phyloP scores from a whole-genome alignment of 2,888 invertebrate species.

The Teleiodes luculella region DNA sequence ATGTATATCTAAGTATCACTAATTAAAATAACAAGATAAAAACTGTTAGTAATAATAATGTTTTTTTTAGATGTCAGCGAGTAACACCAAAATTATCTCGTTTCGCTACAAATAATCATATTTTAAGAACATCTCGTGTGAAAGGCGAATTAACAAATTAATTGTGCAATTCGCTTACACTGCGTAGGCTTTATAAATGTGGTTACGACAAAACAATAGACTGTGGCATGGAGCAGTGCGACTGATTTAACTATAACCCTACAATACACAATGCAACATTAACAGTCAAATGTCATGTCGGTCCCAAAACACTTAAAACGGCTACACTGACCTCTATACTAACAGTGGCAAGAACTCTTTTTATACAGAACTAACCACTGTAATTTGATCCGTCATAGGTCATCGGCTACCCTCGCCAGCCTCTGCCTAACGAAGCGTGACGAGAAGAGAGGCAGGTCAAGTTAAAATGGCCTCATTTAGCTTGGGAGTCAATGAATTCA shows the following conservation, averaged over 20 bases:
- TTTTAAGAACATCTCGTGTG: slow-evolving; percentile 17
- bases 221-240: slow-evolving; percentile 47
- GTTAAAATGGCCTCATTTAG: slow-evolving; percentile 29
- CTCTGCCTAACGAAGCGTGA: slow-evolving; percentile 27
- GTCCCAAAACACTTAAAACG: slow-evolving; percentile 15
- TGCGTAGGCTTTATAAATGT: slow-evolving; percentile 42
- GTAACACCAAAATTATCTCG: not conserved
- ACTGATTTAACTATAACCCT: slow-evolving; percentile 29
- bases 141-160: slow-evolving; percentile 31
- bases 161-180: slow-evolving; percentile 41
- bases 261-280: slow-evolving; percentile 41
- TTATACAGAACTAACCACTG: slow-evolving; percentile 26
- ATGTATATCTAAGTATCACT: not conserved
- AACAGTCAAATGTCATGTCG: slow-evolving; percentile 26
- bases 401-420: slow-evolving; percentile 32
- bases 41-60: not conserved
- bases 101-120: not conserved
- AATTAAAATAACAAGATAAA: no score
- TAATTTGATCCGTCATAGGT: slow-evolving; percentile 28
- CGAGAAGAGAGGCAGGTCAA: slow-evolving; percentile 33
- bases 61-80: not conserved
- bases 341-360: slow-evolving; percentile 30
- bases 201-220: slow-evolving; percentile 48
- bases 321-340: slow-evolving; percentile 32
- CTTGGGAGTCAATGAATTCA: slow-evolving; percentile 35